phyloP scores from a whole-genome alignment of 2,888 invertebrate genomes.

The Arenicola marina region DNA sequence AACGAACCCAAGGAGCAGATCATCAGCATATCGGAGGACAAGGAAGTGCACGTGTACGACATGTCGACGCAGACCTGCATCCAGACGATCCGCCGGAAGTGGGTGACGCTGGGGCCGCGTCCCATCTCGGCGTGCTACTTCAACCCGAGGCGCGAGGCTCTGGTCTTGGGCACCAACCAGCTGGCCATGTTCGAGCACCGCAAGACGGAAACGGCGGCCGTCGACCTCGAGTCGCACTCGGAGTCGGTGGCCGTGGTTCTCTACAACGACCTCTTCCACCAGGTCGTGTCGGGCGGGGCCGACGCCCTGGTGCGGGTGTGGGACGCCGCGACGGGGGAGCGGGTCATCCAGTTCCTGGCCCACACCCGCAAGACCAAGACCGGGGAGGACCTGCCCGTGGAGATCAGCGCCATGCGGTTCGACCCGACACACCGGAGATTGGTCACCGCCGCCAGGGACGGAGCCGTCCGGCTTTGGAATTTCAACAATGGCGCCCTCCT shows the following conservation, averaged over 20 bases:
- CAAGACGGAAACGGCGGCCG: slow-evolving; percentile 2
- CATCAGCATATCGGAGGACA: slow-evolving; percentile 75
- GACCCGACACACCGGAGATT: slow-evolving; percentile 75
- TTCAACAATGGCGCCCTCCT: slow-evolving; percentile 79
- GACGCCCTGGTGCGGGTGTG: slow-evolving; percentile 83
- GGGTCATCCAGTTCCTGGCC: slow-evolving; percentile 68
- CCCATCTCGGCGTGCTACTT: slow-evolving; percentile 13
- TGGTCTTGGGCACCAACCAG: slow-evolving; percentile 21
- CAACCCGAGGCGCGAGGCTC: slow-evolving; percentile 17
- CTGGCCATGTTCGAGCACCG: slow-evolving; percentile 22
- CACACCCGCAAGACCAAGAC: background rate
- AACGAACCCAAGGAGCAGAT: slow-evolving; percentile 69
- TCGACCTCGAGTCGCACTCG: slow-evolving; percentile 13
- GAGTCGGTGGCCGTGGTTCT: slow-evolving; percentile 13
- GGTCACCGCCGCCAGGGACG: slow-evolving; percentile 79
- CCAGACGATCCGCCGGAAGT: slow-evolving; percentile 64
- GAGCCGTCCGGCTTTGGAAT: slow-evolving; percentile 82
- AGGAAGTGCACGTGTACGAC: slow-evolving; percentile 78
- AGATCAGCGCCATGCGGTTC: slow-evolving; percentile 78
- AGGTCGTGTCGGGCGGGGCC: slow-evolving; percentile 75
- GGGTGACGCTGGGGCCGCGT: slow-evolving; percentile 13
- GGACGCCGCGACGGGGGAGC: slow-evolving; percentile 74
- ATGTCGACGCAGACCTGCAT: slow-evolving; percentile 69
- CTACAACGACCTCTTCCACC: slow-evolving; percentile 53
- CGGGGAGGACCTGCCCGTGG: slow-evolving; percentile 2